Evolutionary conservation across 2,113 vertebrate genomes (phyloP).

Genomic region (Ophiodon elongatus): DNA sequence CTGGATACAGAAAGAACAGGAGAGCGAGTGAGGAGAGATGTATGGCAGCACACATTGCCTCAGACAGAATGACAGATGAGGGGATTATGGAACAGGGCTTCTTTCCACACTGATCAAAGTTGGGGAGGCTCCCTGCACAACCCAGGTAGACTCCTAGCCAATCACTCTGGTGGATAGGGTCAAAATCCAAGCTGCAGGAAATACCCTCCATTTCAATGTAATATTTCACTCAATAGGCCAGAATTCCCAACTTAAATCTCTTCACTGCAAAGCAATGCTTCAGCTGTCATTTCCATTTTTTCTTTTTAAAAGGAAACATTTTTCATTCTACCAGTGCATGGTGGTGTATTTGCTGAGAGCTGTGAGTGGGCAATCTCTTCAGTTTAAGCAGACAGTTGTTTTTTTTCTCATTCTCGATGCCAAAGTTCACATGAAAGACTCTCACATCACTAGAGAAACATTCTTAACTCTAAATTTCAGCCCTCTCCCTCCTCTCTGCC

Average conservation of each 20-base stretch:
- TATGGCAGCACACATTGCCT: conserved; percentile 70
- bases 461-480: conserved; percentile 32
- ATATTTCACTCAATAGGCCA: conserved; percentile 50
- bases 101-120: conserved; percentile 78
- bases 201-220: conserved; percentile 50
- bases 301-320: conserved; percentile 33
- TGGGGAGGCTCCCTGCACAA: conserved; percentile 51
- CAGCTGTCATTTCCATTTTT: conserved; percentile 35
- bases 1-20: conserved; percentile 55
- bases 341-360: neutral
- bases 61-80: conserved; percentile 82
- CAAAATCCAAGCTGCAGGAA: conserved; percentile 50
- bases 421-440: conserved; percentile 53
- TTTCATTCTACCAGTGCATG: conserved; percentile 32
- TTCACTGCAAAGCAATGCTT: conserved; percentile 18
- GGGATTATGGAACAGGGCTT: conserved; percentile 72
- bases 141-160: conserved; percentile 54
- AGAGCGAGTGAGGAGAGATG: conserved; percentile 67
- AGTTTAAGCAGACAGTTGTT: conserved; percentile 4
- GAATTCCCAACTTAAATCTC: conserved; percentile 30
- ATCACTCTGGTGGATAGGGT: conserved; percentile 41
- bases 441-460: conserved; percentile 35
- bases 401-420: conserved; percentile 34
- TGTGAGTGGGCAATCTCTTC: conserved; percentile 36
- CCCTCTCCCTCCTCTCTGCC: conserved; percentile 8